Conservation (phyloP, 2,797 vertebrate genomes). For the Sphenopsis melanotis region DNA sequence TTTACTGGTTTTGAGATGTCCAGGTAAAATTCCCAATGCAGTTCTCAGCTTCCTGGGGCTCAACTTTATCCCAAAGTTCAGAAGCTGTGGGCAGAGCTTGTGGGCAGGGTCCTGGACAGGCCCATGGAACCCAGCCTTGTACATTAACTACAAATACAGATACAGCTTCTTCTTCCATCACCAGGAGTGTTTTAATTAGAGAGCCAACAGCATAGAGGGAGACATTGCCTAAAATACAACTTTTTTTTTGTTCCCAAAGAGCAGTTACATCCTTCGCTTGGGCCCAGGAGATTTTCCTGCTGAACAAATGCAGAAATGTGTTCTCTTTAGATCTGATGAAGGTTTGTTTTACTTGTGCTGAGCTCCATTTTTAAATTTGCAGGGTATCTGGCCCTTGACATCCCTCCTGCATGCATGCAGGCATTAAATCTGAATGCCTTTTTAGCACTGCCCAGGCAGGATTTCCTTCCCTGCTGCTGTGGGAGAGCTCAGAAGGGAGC, state of each 20-base stretch:
- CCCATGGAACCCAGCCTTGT: background rate
- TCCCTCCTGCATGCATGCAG: background rate
- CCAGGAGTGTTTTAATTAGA: background rate
- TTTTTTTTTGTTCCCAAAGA: background rate
- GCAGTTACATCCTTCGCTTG: background rate
- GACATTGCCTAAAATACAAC: background rate
- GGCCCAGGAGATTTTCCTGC: background rate
- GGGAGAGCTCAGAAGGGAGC: background rate
- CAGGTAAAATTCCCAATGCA: background rate
- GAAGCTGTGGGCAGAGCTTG: background rate
- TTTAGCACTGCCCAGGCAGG: rapidly evolving
- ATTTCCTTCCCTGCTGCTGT: background rate
- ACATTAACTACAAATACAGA: background rate
- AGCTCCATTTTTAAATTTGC: background rate
- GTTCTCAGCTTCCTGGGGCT: background rate
- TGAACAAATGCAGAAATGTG: background rate
- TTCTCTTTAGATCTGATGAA: background rate
- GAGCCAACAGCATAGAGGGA: background rate
- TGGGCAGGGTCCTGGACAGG: background rate
- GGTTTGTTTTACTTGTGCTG: background rate
- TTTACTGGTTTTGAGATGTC: background rate
- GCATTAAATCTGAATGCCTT: background rate
- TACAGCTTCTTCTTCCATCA: background rate
- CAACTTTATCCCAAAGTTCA: background rate
- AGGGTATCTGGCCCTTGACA: background rate